These are phyloP conservation scores for Drosophila bifasciata DNA, from an alignment of 1,140 invertebrate species.

Conservation along the genomic window DNA sequence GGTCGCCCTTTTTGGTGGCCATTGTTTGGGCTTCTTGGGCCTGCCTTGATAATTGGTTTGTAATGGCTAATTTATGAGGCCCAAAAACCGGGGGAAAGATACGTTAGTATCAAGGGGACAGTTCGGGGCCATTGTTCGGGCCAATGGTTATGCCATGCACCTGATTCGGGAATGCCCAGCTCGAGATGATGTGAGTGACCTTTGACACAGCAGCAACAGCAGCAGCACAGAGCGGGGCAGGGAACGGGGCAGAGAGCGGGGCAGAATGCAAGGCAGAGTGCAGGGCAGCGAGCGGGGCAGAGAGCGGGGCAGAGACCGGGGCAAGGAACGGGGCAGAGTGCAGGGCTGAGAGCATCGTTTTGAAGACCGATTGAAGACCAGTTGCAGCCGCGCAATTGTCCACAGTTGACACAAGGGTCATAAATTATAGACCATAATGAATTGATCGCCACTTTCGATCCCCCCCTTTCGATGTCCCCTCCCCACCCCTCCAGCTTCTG, in stretches of 20 bases:
- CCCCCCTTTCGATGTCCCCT: not conserved
- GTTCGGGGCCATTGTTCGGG: too few species aligned
- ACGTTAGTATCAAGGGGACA: too few species aligned
- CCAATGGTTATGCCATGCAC: slow-evolving; percentile 18
- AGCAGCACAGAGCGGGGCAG: not conserved
- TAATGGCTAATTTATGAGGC: slow-evolving; percentile 72
- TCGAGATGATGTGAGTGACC: slow-evolving; percentile 57
- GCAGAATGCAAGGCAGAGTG: too few species aligned
- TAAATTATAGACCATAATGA: slow-evolving; percentile 73
- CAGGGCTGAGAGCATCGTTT: slow-evolving; percentile 2
- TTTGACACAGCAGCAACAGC: slow-evolving; percentile 35
- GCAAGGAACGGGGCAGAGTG: too few species aligned
- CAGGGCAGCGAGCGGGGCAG: too few species aligned
- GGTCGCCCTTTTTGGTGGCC: slow-evolving; percentile 29
- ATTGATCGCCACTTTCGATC: slow-evolving; percentile 48
- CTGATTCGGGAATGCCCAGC: slow-evolving; percentile 52
- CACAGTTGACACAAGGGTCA: slow-evolving; percentile 61
- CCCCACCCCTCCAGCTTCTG: not conserved
- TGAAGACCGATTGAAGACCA: slow-evolving; percentile 65
- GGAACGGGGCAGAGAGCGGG: not conserved
- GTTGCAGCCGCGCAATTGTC: slow-evolving; percentile 77
- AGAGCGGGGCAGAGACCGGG: not conserved
- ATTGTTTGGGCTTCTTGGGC: slow-evolving; percentile 12
- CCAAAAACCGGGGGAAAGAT: not conserved
- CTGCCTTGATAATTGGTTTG: slow-evolving; percentile 65